phyloP scores from a whole-genome alignment of 2,888 invertebrate genomes.

The Doris montereyensis region DNA sequence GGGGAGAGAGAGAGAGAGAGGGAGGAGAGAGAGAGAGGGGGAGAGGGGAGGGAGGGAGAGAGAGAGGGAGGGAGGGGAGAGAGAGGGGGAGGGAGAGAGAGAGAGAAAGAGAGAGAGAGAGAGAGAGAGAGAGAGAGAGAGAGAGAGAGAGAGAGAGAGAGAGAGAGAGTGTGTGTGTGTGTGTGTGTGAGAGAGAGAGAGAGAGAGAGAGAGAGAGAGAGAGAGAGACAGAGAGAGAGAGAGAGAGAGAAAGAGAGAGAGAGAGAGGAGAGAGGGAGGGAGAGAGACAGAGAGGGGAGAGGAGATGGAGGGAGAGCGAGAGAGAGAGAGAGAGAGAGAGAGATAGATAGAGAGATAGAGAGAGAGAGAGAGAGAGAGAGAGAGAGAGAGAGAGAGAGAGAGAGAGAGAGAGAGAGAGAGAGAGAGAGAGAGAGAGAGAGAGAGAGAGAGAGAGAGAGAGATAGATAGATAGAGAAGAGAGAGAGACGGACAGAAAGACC shows the following conservation, averaged over 20 bases:
- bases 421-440: no score
- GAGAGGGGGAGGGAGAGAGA: constrained; percentile 5
- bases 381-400: no score
- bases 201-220: neutral
- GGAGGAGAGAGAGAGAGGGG: constrained; percentile 6
- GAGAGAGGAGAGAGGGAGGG: neutral
- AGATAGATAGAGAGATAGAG: no score
- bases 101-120: constrained; percentile 4
- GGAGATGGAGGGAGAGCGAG: no score
- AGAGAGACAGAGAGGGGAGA: no score
- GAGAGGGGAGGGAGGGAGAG: neutral
- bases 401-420: no score
- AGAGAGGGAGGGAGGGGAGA: neutral
- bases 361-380: no score
- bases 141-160: constrained; percentile 18
- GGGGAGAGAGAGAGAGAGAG: neutral
- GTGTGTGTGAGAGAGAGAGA: neutral
- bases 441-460: no score
- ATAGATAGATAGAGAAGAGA: no score
- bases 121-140: constrained; percentile 11
- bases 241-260: constrained; percentile 11
- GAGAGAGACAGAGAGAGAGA: neutral
- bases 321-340: no score
- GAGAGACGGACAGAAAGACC: no score
- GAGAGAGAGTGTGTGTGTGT: neutral